Percentiles rank a stretch among this genome's conserved stretches.
Evolutionary conservation across 2,888 invertebrate species (phyloP).

Genomic region (Scaptomyza reducta): DNA sequence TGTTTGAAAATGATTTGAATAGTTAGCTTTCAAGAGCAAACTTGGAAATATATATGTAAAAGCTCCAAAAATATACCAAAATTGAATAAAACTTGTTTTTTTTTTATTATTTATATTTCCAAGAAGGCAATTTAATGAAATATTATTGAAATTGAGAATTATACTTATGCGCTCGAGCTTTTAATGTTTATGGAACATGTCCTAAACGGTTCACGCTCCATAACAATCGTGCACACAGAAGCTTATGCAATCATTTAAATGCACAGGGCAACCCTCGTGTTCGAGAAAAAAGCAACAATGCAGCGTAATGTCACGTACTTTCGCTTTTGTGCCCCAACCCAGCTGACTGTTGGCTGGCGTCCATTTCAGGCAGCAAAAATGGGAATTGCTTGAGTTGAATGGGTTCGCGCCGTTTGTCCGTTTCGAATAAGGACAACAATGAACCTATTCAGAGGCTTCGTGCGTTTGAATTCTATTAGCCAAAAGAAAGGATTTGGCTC

Average conservation of each 20-base stretch:
- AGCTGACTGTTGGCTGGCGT: not conserved
- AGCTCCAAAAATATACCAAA: too few species aligned
- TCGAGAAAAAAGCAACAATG: conserved; percentile 35
- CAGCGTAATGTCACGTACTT: conserved; percentile 73
- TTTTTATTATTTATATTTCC: not conserved
- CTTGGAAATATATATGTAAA: too few species aligned
- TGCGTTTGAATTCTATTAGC: conserved; percentile 78
- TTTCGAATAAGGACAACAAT: conserved; percentile 74
- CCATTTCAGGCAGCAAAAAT: conserved; percentile 40
- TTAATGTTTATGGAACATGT: not conserved
- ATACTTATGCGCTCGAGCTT: not conserved
- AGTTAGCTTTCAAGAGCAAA: too few species aligned
- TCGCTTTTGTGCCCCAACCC: conserved; percentile 58
- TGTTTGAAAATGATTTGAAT: too few species aligned
- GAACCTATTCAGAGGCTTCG: conserved; percentile 76
- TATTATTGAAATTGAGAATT: not conserved
- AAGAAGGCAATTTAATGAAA: not conserved
- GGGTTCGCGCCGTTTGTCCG: conserved; percentile 42
- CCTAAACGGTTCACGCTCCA: not conserved
- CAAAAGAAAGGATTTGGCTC: conserved; percentile 69
- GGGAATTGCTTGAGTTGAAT: conserved; percentile 56
- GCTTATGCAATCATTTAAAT: conserved; percentile 12
- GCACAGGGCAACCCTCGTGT: conserved; percentile 38
- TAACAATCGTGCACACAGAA: not conserved
- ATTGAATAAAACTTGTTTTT: too few species aligned